Conservation (phyloP, 2,888 invertebrate genomes). For the Cataglyphis livida region DNA sequence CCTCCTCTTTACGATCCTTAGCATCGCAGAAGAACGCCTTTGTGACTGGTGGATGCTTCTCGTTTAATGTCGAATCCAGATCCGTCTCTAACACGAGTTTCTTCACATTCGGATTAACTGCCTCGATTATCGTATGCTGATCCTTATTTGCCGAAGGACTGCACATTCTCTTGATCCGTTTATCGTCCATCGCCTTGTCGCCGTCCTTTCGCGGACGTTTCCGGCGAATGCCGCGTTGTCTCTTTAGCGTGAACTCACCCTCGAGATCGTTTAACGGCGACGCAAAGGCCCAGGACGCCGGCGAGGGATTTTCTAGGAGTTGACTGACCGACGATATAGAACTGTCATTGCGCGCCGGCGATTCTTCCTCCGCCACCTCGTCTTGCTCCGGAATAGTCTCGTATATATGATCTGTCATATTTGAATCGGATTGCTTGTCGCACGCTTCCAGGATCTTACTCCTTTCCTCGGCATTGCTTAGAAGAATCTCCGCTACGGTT, state of each 20-base stretch:
- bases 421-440: slow-evolving; percentile 7
- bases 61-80: slow-evolving; percentile 78
- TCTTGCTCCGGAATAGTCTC: slow-evolving; percentile 74
- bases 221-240: slow-evolving; percentile 83
- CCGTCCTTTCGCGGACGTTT: slow-evolving; percentile 79
- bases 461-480: slow-evolving; percentile 79
- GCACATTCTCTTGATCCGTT: slow-evolving; percentile 77
- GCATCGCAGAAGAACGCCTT: slow-evolving; percentile 67
- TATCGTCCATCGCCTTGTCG: slow-evolving; percentile 72
- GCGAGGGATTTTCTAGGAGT: slow-evolving; percentile 83
- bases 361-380: slow-evolving; percentile 63
- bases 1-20: slow-evolving; percentile 71
- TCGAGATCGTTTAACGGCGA: slow-evolving; percentile 81
- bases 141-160: slow-evolving; percentile 70
- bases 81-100: slow-evolving; percentile 82
- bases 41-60: slow-evolving; percentile 62
- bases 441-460: slow-evolving; percentile 72
- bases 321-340: slow-evolving; percentile 84
- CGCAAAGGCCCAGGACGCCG: slow-evolving; percentile 82
- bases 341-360: slow-evolving; percentile 81
- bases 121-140: slow-evolving; percentile 73
- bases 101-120: slow-evolving; percentile 82
- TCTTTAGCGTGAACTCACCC: slow-evolving; percentile 82
- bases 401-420: slow-evolving; percentile 72
- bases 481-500: slow-evolving; percentile 81